phyloP scores from a whole-genome alignment of 2,113 vertebrate species.

The Trichomycterus rosablanca region DNA sequence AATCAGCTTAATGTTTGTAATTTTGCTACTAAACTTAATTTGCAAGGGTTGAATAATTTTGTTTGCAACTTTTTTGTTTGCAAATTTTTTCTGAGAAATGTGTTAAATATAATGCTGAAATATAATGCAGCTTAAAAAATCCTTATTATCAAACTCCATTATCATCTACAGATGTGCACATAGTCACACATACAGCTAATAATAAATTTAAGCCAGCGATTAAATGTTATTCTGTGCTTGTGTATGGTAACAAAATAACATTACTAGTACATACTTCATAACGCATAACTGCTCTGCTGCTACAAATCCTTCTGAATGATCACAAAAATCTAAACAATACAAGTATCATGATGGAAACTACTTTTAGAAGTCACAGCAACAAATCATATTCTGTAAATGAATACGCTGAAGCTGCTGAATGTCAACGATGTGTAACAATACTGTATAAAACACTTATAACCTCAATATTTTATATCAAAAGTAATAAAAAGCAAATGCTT shows the following conservation, averaged over 20 bases:
- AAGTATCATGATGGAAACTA: constrained; percentile 28
- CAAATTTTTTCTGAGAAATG: no score
- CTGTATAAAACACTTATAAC: constrained; percentile 29
- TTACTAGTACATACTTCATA: constrained; percentile 8
- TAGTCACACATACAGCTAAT: constrained; percentile 8
- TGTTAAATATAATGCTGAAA: no score
- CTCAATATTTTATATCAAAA: constrained; percentile 34
- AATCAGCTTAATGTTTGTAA: no score
- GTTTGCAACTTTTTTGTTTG: no score
- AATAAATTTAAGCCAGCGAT: constrained; percentile 1
- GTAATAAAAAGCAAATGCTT: constrained; percentile 49
- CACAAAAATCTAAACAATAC: constrained; percentile 4
- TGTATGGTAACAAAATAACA: constrained; percentile 7
- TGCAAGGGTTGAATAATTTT: no score
- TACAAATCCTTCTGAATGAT: neutral
- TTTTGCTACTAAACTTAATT: no score
- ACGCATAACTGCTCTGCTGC: constrained; percentile 13
- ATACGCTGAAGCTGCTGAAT: neutral
- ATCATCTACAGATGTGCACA: neutral
- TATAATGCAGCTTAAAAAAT: no score
- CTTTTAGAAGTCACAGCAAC: constrained; percentile 40
- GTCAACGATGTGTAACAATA: constrained; percentile 25
- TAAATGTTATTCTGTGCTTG: constrained; percentile 1
- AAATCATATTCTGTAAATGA: constrained; percentile 30
- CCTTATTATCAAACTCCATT: neutral